phyloP scores from a whole-genome alignment of 2,113 vertebrate species.

The Scatophagus argus region DNA sequence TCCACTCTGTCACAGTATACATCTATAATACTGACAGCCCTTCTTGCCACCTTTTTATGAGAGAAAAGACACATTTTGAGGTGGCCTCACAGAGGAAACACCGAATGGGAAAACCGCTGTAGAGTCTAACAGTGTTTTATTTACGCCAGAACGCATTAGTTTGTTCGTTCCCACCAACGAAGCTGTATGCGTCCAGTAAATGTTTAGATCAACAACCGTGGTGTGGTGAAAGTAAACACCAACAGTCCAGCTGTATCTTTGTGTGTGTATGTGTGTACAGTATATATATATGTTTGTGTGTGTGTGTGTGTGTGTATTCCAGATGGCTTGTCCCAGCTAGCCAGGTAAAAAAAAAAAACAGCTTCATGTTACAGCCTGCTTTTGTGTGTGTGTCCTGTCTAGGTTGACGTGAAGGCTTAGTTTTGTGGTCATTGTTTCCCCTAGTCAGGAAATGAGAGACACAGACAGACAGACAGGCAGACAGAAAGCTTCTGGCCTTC shows the following conservation, averaged over 20 bases:
- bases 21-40: not conserved
- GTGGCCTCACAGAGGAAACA: not conserved
- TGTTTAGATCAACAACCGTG: conserved; percentile 41
- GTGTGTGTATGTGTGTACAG: not conserved
- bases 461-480: conserved; percentile 22
- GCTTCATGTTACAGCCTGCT: conserved; percentile 74
- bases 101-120: conserved; percentile 30
- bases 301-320: conserved; percentile 52
- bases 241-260: conserved; percentile 6
- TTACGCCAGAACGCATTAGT: conserved; percentile 30
- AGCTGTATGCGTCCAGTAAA: conserved; percentile 15
- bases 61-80: not conserved
- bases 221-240: conserved; percentile 40
- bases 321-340: conserved; percentile 68
- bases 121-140: conserved; percentile 42
- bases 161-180: not conserved
- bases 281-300: not conserved
- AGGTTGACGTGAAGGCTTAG: conserved; percentile 45
- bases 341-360: conserved; percentile 33
- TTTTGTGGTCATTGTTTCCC: conserved; percentile 69
- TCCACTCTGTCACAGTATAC: no score
- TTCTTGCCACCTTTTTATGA: not conserved
- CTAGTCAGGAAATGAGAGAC: conserved; percentile 53
- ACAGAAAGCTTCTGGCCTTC: conserved; percentile 16
- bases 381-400: conserved; percentile 64